A percentile compares a stretch with the other conserved stretches of the same genome.
phyloP scores from a whole-genome alignment of 2,888 invertebrate genomes.

The Galeopsomyia nigrocyanea region DNA sequence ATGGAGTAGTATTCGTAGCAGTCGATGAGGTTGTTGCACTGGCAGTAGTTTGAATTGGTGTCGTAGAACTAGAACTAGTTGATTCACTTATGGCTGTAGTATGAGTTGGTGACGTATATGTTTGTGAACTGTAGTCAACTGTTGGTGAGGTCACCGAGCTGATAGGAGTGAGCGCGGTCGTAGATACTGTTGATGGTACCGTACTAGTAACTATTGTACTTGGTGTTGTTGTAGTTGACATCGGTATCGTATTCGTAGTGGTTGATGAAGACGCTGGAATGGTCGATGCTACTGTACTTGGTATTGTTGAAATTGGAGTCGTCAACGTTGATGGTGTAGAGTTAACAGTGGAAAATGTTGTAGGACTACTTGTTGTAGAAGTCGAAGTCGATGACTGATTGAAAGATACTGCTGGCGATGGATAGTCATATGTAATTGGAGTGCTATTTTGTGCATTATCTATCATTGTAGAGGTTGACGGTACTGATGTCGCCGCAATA shows the following conservation, averaged over 20 bases:
- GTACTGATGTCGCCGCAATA: too few species aligned
- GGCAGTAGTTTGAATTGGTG: background rate
- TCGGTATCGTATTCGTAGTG: background rate
- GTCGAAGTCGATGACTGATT: too few species aligned
- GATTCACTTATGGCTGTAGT: constrained; percentile 3
- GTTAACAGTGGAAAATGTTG: background rate
- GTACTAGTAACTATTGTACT: background rate
- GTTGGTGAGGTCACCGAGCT: too few species aligned
- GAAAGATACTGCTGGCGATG: too few species aligned
- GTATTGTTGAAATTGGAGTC: background rate
- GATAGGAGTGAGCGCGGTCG: too few species aligned
- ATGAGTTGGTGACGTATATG: background rate
- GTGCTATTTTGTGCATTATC: too few species aligned
- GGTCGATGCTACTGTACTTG: background rate
- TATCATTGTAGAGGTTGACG: background rate
- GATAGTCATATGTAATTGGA: too few species aligned
- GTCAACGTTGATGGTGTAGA: background rate
- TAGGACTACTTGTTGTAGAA: too few species aligned
- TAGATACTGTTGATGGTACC: background rate
- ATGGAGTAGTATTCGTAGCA: too few species aligned
- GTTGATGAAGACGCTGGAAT: background rate
- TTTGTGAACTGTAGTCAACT: too few species aligned
- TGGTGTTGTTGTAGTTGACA: background rate
- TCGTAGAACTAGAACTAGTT: background rate
- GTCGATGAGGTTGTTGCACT: too few species aligned